These are phyloP conservation scores for Macaca mulatta DNA, from an alignment of 2,113 vertebrate species.

Conservation along the genomic window DNA sequence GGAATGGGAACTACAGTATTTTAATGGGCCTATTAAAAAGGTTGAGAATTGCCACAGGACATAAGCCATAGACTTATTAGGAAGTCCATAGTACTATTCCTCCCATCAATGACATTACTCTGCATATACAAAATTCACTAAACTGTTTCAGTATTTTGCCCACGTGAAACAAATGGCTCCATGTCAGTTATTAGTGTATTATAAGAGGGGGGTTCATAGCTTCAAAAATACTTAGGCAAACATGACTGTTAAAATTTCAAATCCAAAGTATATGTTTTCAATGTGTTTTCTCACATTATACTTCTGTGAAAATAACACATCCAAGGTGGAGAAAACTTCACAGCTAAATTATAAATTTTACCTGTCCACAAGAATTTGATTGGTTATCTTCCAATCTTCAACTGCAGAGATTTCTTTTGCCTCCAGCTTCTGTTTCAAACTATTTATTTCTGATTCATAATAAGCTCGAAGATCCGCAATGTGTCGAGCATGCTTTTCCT, in stretches of 20 bases:
- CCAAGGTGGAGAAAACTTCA: neutral
- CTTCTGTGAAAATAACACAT: neutral
- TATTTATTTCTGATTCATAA: constrained; percentile 94
- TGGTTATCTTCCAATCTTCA: constrained; percentile 89
- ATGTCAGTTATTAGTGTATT: neutral
- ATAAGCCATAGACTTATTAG: neutral
- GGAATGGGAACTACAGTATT: neutral
- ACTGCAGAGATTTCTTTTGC: constrained; percentile 82
- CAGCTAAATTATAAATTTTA: constrained; percentile 65
- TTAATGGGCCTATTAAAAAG: neutral
- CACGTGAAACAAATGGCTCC: neutral
- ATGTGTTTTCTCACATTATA: neutral
- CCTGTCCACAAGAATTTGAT: constrained; percentile 90
- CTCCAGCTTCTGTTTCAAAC: constrained; percentile 90
- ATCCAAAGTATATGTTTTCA: neutral
- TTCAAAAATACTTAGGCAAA: neutral
- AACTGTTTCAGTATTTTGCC: neutral
- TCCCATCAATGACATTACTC: neutral
- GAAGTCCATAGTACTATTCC: neutral
- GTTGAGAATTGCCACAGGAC: neutral
- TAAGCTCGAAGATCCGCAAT: constrained; percentile 94
- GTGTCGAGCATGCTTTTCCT: constrained; percentile 95
- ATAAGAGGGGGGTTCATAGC: neutral
- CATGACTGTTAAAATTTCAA: neutral
- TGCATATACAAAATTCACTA: neutral